phyloP scores from a whole-genome alignment of 2,888 invertebrate genomes.

The Mesopsocus fuscifrons region DNA sequence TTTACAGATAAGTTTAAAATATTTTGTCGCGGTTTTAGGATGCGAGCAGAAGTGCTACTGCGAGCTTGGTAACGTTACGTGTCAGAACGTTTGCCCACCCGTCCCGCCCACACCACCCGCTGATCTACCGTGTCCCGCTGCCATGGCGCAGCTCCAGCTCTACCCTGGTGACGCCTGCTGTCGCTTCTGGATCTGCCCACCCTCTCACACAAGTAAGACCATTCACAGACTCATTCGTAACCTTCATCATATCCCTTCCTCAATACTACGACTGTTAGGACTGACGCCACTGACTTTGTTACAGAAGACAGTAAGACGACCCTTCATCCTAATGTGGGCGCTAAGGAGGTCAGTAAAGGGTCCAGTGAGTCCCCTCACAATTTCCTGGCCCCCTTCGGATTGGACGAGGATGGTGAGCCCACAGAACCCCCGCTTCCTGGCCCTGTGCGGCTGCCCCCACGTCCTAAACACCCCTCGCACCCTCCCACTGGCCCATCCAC shows the following conservation, averaged over 20 bases:
- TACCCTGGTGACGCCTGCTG: conserved; percentile 65
- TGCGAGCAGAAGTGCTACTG: conserved; percentile 76
- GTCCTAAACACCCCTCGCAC: neutral
- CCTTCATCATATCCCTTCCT: neutral
- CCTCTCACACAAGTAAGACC: no score
- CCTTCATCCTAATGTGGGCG: neutral
- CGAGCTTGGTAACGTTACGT: conserved; percentile 70
- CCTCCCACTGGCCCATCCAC: neutral
- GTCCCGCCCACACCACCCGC: conserved; percentile 57
- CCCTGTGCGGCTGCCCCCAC: conserved; percentile 8
- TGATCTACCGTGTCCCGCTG: conserved; percentile 48
- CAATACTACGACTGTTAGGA: conserved; percentile 4
- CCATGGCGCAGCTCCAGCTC: conserved; percentile 42
- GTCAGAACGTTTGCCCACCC: conserved; percentile 61
- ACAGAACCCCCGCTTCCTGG: conserved; percentile 9
- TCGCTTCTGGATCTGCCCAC: conserved; percentile 46
- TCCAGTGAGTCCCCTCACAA: neutral
- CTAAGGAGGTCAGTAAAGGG: conserved; percentile 12
- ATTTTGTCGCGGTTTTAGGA: no score
- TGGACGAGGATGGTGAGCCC: conserved; percentile 7
- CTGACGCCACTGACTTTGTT: neutral
- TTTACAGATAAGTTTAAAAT: no score
- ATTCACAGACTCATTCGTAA: no score
- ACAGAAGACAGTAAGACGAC: neutral
- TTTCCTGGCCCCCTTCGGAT: conserved; percentile 3